Conservation (phyloP, 2,113 vertebrate species). For the Pagrus major region DNA sequence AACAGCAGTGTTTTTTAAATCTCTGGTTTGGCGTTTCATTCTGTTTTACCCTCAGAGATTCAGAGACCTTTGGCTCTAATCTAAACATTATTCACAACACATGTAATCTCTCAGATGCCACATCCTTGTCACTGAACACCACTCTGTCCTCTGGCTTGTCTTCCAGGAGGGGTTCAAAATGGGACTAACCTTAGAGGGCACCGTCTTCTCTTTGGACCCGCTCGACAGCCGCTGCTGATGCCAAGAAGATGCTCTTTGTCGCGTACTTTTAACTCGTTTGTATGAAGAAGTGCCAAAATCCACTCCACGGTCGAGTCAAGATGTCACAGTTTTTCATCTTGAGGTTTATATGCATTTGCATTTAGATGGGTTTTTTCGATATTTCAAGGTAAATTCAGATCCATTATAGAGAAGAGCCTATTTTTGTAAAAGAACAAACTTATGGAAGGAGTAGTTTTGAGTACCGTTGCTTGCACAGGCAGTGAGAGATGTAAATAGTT, state of each 20-base stretch:
- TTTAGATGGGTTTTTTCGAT: conserved; percentile 79
- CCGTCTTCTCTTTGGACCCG: conserved; percentile 95
- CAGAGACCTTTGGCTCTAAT: not conserved
- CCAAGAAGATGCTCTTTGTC: conserved; percentile 71
- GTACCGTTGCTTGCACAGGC: conserved; percentile 73
- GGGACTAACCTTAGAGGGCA: conserved; percentile 98
- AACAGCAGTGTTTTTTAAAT: not conserved
- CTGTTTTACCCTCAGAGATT: not conserved
- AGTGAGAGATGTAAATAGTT: conserved; percentile 81
- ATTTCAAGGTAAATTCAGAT: conserved; percentile 73
- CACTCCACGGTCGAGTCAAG: conserved; percentile 69
- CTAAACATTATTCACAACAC: not conserved
- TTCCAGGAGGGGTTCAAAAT: conserved; percentile 99
- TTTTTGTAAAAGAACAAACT: conserved; percentile 82
- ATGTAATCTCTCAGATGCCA: not conserved
- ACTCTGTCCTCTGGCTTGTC: conserved; percentile 61
- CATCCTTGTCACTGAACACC: not conserved
- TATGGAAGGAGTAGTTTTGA: conserved; percentile 69
- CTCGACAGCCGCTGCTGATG: conserved; percentile 95
- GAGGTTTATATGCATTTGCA: conserved; percentile 82
- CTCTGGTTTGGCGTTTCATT: not conserved
- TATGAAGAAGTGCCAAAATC: conserved; percentile 85
- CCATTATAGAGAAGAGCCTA: conserved; percentile 80
- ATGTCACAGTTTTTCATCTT: conserved; percentile 75
- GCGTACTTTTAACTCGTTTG: conserved; percentile 73